Evolutionary conservation across 2,888 invertebrate genomes (phyloP).

Genomic region (Amiota mariae): DNA sequence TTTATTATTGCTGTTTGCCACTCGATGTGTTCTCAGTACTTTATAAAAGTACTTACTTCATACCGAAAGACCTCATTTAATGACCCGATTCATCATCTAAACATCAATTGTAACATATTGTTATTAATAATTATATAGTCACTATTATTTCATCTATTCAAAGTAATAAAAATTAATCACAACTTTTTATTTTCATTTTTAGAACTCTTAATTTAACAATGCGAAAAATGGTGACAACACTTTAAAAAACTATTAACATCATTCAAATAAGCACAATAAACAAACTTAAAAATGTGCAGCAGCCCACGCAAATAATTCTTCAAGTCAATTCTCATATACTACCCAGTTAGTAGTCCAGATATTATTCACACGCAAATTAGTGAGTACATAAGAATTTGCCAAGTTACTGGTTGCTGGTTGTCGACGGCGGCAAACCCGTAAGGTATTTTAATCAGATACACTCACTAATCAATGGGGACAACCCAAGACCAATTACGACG

Average conservation of each 20-base stretch:
- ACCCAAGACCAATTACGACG: constrained; percentile 60
- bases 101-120: too few relatives aligned
- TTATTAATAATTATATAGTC: too few relatives aligned
- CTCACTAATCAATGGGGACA: constrained; percentile 32
- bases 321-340: constrained; percentile 49
- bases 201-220: neutral
- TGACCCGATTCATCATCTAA: too few relatives aligned
- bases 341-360: constrained; percentile 16
- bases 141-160: too few relatives aligned
- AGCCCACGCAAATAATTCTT: neutral
- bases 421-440: constrained; percentile 31
- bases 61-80: too few relatives aligned
- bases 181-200: neutral
- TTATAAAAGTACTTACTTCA: too few relatives aligned
- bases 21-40: too few relatives aligned
- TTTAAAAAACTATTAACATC: constrained; percentile 37
- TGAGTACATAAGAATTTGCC: constrained; percentile 63
- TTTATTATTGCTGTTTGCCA: too few relatives aligned
- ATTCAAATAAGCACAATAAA: constrained; percentile 6
- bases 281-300: neutral
- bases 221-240: constrained; percentile 27
- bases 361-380: constrained; percentile 68
- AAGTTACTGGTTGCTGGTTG: constrained; percentile 26
- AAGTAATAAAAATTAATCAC: neutral
- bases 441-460: constrained; percentile 55